A percentile compares a stretch with the other conserved stretches of the same genome.
Evolutionary conservation across 2,797 vertebrate genomes (phyloP).

Genomic region (Prunella strophiata): DNA sequence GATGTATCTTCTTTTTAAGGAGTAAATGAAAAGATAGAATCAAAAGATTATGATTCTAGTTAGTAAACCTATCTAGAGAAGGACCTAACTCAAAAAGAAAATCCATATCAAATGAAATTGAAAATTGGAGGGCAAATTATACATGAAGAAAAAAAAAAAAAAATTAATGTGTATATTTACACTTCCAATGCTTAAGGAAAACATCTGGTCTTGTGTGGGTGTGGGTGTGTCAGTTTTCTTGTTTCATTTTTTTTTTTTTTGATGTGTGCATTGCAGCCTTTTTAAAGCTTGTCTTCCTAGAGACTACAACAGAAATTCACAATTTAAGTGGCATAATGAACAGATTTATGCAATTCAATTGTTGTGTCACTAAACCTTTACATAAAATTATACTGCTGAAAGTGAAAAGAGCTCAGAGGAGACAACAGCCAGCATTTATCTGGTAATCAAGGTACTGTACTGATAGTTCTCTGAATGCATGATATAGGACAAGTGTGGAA

Average conservation of each 20-base stretch:
- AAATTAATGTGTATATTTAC: constrained; percentile 37
- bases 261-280: not conserved
- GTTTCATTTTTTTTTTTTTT: not conserved
- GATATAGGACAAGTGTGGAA: constrained; percentile 4
- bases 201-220: constrained; percentile 20
- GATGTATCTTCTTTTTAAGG: constrained; percentile 29
- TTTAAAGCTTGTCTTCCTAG: not conserved
- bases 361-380: constrained; percentile 67
- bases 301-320: constrained; percentile 52
- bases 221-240: not conserved
- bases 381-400: constrained; percentile 73
- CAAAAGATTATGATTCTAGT: constrained; percentile 48
- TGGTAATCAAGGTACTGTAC: constrained; percentile 46
- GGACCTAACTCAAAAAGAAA: constrained; percentile 52
- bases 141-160: not conserved
- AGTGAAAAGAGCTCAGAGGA: constrained; percentile 66
- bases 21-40: constrained; percentile 31
- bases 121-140: constrained; percentile 46
- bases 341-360: constrained; percentile 71
- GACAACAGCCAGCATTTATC: constrained; percentile 67
- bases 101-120: constrained; percentile 65
- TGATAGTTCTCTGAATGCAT: constrained; percentile 17
- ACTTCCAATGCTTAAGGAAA: constrained; percentile 58
- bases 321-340: constrained; percentile 66
- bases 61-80: constrained; percentile 24